Conservation (phyloP, 2,888 invertebrate genomes). For the Sphaerophoria taeniata region DNA sequence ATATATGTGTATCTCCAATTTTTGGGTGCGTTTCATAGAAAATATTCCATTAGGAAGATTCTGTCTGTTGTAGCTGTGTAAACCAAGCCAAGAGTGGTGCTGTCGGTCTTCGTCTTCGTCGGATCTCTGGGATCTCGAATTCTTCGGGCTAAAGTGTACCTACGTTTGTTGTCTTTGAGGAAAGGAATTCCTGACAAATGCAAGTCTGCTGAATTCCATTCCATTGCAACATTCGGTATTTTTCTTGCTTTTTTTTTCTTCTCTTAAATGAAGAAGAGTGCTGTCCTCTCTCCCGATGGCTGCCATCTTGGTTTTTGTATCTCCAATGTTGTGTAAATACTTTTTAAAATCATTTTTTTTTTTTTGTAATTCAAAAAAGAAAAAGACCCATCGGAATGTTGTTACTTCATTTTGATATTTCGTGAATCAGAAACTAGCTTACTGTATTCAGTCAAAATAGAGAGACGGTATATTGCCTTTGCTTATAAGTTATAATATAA, state of each 20-base stretch:
- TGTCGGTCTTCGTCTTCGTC: constrained; percentile 9
- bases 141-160: constrained; percentile 2
- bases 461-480: no score
- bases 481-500: no score
- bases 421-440: no score
- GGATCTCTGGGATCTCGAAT: constrained; percentile 27
- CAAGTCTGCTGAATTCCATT: constrained; percentile 72
- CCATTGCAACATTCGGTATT: constrained; percentile 71
- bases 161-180: constrained; percentile 43
- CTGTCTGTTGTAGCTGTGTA: background rate
- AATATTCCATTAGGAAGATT: constrained; percentile 47
- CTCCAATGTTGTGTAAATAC: constrained; percentile 7
- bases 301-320: constrained; percentile 60
- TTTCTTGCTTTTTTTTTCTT: constrained; percentile 22
- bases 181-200: constrained; percentile 72
- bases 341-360: constrained; percentile 43
- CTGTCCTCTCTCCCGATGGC: constrained; percentile 29
- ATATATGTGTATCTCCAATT: constrained; percentile 30
- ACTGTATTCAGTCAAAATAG: no score
- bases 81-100: constrained; percentile 35
- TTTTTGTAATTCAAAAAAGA: constrained; percentile 37
- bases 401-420: no score
- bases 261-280: background rate
- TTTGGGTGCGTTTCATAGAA: constrained; percentile 43
- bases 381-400: constrained; percentile 51